Evolutionary conservation across 2,888 invertebrate species (phyloP), one percentile per base, ranked within the genome.

Genomic region (Napeogenes inachia): DNA sequence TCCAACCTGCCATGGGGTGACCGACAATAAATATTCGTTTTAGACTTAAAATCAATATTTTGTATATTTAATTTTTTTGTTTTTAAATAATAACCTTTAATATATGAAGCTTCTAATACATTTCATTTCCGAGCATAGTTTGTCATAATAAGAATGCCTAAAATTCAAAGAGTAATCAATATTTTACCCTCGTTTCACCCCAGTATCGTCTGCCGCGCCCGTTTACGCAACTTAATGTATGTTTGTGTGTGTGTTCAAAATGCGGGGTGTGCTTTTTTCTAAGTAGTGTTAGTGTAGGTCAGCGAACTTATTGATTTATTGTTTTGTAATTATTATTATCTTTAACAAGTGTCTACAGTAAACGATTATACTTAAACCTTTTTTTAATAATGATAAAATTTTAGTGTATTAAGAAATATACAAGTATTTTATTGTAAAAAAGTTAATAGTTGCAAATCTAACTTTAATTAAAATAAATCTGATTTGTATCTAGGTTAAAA

Each of bases 141-240:
- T 63, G 63, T 64, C 61, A 61, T 64, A 46, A 61, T 62, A 64
- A 63, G 64, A 64, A 62, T 64, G 56, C 62, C 65, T 68, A 66
- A 60, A 66, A 63, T 67, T 67, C 64, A 64, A 71, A 72, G 71
- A 72, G 68, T 76, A 82, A 87, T 87, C 86, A 82, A 87, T 87
- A 87, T 79, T 81, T 77, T 76, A 75, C 78, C 80, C 81, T 78
- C 70, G 66, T 68, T 66, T 62, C 67, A 71, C 69, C 72, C 69
- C 73, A 61, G 66, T 50, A 60, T 54, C 47, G 45, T 56, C 68
- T 64, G 66, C 70, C 73, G 69, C 78, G 75, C 75, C 77, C 69
- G 73, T 72, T 72, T 66, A 72, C 68, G 64, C 66, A 69, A 69
- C 69, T 70, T 71, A 72, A 71, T 72, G 69, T 74, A 73, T 71